phyloP scores from a whole-genome alignment of 2,797 vertebrate species.

The Enteromius argenteus region DNA sequence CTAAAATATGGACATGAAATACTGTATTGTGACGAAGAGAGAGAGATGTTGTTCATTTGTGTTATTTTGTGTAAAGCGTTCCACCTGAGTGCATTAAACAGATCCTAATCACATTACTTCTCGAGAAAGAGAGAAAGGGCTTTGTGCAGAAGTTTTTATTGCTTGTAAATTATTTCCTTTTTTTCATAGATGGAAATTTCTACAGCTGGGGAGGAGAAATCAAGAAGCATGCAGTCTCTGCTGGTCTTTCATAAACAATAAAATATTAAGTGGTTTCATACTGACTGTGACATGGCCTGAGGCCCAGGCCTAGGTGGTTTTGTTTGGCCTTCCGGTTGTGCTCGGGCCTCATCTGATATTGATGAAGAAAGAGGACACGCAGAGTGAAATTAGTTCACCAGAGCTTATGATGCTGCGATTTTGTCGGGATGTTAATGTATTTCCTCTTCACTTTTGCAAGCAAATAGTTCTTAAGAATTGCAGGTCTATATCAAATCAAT shows the following conservation, averaged over 20 bases:
- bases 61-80: constrained; percentile 11
- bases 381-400: constrained; percentile 48
- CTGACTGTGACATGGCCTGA: constrained; percentile 39
- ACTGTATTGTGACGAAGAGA: neutral
- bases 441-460: constrained; percentile 6
- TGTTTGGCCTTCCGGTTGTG: constrained; percentile 63
- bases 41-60: neutral
- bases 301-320: constrained; percentile 33
- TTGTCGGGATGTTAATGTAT: neutral
- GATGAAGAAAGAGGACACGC: constrained; percentile 71
- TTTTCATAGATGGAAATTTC: constrained; percentile 18
- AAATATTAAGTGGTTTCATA: constrained; percentile 68
- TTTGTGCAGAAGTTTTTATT: neutral
- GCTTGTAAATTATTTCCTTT: constrained; percentile 18
- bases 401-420: neutral
- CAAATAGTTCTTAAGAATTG: neutral
- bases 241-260: constrained; percentile 73
- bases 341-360: constrained; percentile 70
- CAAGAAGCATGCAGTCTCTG: constrained; percentile 58
- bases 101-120: constrained; percentile 11
- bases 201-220: neutral
- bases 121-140: neutral
- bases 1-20: neutral
- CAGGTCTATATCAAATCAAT: constrained; percentile 11
- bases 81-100: constrained; percentile 4